Percentiles rank a stretch among this genome's conserved stretches.
These are phyloP conservation scores for Leucoma salicis DNA, from an alignment of 2,888 invertebrate genomes.

Conservation along the genomic window DNA sequence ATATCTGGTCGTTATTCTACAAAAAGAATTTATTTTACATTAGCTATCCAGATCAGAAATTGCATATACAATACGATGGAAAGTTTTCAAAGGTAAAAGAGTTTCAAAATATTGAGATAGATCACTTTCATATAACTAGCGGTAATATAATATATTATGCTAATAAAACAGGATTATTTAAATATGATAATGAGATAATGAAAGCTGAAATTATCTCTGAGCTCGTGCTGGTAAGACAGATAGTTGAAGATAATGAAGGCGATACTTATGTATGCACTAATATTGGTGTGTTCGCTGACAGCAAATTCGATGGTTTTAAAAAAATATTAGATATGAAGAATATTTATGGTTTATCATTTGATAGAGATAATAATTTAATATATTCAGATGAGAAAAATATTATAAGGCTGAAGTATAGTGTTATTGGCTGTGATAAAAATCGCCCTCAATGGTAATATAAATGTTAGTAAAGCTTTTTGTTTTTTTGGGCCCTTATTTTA, in stretches of 20 bases:
- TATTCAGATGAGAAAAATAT: slow-evolving; percentile 55
- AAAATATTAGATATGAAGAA: slow-evolving; percentile 48
- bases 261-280: slow-evolving; percentile 54
- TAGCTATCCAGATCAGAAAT: slow-evolving; percentile 58
- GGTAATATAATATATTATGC: slow-evolving; percentile 48
- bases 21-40: slow-evolving; percentile 59
- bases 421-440: slow-evolving; percentile 35
- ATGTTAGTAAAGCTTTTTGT: not conserved
- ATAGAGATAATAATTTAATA: slow-evolving; percentile 56
- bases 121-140: slow-evolving; percentile 48
- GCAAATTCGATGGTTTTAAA: slow-evolving; percentile 33
- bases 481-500: not conserved
- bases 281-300: slow-evolving; percentile 45
- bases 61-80: slow-evolving; percentile 53
- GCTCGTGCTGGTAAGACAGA: slow-evolving; percentile 51
- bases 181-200: slow-evolving; percentile 39
- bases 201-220: slow-evolving; percentile 39
- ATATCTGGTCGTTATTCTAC: slow-evolving; percentile 57
- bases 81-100: slow-evolving; percentile 54
- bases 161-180: slow-evolving; percentile 57
- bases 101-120: slow-evolving; percentile 55
- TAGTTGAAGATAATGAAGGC: slow-evolving; percentile 56
- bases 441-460: slow-evolving; percentile 35
- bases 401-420: slow-evolving; percentile 42
- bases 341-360: slow-evolving; percentile 55